A percentile compares a stretch with the other conserved stretches of the same genome.
Conservation (phyloP, 2,113 vertebrate genomes). For the Bucco capensis region DNA sequence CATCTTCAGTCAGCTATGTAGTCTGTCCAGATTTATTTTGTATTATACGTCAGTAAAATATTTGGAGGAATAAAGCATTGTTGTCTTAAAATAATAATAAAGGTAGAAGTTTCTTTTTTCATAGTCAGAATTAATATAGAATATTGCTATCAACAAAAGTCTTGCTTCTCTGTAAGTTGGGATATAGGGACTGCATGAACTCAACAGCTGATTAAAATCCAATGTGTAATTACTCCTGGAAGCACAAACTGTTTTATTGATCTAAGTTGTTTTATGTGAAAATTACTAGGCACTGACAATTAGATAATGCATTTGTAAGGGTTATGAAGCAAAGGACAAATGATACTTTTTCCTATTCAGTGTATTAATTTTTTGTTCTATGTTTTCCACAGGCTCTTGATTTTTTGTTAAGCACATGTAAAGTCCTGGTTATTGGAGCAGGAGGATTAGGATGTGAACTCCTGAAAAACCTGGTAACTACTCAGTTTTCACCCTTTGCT, state of each 20-base stretch:
- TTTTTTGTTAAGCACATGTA: constrained; percentile 92
- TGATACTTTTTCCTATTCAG: neutral
- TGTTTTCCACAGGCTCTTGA: constrained; percentile 82
- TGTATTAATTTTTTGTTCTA: constrained; percentile 61
- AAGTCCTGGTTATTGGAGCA: constrained; percentile 92
- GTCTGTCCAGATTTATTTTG: neutral
- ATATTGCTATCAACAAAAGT: neutral
- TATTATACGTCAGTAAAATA: neutral
- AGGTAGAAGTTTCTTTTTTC: neutral
- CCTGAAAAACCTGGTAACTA: constrained; percentile 93
- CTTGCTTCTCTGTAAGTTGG: neutral
- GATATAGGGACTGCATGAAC: neutral
- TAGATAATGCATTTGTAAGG: neutral
- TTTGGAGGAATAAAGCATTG: neutral
- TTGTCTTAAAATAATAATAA: neutral
- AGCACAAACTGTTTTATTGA: neutral
- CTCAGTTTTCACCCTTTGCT: constrained; percentile 6
- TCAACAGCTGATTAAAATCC: neutral
- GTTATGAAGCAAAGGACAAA: neutral
- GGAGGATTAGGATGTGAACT: constrained; percentile 96
- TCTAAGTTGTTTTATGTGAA: neutral
- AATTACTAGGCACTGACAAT: neutral
- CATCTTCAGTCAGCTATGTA: neutral
- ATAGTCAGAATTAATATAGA: neutral
- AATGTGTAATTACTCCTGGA: neutral